phyloP scores from a whole-genome alignment of 2,113 vertebrate species.

The Semicossyphus pulcher region DNA sequence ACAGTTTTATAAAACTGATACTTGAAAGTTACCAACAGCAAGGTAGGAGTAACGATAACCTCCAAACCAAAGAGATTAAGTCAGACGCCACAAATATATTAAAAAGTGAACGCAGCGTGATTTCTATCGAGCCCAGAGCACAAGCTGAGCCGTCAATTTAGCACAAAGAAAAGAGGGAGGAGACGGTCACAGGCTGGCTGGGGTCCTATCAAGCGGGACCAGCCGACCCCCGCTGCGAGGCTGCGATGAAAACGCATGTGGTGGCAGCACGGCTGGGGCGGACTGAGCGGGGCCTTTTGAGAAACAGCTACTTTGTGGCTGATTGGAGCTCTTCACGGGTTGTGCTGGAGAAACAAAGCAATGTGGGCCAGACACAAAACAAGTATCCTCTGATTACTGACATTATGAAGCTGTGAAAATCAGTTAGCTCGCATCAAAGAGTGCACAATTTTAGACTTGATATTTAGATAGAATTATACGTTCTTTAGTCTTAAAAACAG shows the following conservation, averaged over 20 bases:
- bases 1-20: neutral
- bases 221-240: neutral
- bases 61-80: neutral
- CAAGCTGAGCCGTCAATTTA: neutral
- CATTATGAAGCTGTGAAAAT: no score
- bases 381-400: no score
- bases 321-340: neutral
- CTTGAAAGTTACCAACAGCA: neutral
- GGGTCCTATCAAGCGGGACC: neutral
- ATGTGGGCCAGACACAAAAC: no score
- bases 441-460: no score
- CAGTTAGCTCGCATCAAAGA: no score
- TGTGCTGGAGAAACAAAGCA: neutral
- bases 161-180: neutral
- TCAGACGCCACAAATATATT: neutral
- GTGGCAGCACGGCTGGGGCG: neutral
- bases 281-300: neutral
- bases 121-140: neutral
- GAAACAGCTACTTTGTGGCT: neutral
- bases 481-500: no score
- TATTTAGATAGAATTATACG: no score
- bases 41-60: neutral
- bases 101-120: neutral
- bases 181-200: neutral
- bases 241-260: neutral